Percentiles rank a stretch among this genome's conserved stretches.
Evolutionary conservation across 2,797 vertebrate genomes (phyloP).

Genomic region (Pangasius sanitwongsei): DNA sequence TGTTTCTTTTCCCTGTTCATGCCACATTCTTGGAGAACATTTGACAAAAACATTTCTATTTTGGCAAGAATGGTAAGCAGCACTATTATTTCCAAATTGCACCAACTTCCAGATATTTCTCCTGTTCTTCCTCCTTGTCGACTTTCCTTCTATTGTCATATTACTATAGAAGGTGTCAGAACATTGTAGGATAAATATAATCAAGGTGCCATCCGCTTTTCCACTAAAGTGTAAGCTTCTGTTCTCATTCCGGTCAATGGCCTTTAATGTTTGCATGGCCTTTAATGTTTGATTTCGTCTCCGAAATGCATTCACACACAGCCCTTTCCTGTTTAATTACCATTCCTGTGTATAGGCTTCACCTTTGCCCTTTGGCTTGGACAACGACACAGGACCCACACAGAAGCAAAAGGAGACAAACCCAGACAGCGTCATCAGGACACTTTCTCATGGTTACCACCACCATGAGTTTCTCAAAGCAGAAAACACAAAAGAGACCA

Average conservation of each 20-base stretch:
- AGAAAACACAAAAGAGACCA: slow-evolving; percentile 27
- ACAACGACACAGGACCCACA: not conserved
- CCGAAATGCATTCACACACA: not conserved
- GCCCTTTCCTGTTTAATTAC: not conserved
- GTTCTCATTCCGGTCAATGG: not conserved
- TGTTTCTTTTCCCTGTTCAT: not conserved
- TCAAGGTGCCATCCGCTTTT: not conserved
- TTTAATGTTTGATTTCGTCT: not conserved
- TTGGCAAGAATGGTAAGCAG: too few species aligned
- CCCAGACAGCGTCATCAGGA: slow-evolving; percentile 34
- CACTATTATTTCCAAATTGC: not conserved
- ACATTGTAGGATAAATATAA: not conserved
- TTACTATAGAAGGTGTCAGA: not conserved
- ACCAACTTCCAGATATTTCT: not conserved
- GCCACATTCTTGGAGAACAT: not conserved
- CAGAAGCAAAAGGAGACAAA: not conserved
- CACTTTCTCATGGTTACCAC: slow-evolving; percentile 44
- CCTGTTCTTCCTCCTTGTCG: not conserved
- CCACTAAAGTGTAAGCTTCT: not conserved
- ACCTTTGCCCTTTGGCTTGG: not conserved
- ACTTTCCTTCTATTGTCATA: not conserved
- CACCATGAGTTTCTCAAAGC: not conserved
- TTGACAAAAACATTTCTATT: not conserved
- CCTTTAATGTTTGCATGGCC: not conserved
- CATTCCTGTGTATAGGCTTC: not conserved